A percentile compares a stretch with the other conserved stretches of the same genome.
Evolutionary conservation across 1,140 invertebrate genomes (phyloP).

Genomic region (Eubasilissa regina): DNA sequence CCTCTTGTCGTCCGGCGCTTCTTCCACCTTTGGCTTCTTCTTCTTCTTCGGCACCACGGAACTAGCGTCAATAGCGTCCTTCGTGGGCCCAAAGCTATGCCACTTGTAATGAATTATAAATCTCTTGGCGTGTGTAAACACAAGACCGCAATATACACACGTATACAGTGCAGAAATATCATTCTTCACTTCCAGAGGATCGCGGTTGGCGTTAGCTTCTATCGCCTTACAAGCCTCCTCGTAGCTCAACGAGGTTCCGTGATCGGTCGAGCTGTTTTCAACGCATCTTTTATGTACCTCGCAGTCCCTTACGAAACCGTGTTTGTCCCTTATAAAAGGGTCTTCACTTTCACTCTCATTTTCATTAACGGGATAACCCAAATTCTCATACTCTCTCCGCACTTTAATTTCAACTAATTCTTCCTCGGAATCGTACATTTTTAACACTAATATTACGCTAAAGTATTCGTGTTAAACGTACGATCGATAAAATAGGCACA

Average conservation of each 20-base stretch:
- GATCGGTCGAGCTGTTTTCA: background rate
- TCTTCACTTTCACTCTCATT: constrained; percentile 37
- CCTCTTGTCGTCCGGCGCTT: constrained; percentile 43
- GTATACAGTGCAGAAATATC: constrained; percentile 57
- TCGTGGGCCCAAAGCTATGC: constrained; percentile 66
- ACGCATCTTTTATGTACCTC: background rate
- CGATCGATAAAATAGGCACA: too few species aligned
- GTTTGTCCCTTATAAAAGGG: constrained; percentile 34
- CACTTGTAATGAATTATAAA: constrained; percentile 68
- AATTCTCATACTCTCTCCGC: constrained; percentile 45
- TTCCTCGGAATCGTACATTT: constrained; percentile 36
- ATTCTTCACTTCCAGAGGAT: constrained; percentile 21
- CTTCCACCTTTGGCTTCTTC: constrained; percentile 47
- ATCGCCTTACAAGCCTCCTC: constrained; percentile 23
- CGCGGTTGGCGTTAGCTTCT: background rate
- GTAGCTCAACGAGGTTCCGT: constrained; percentile 31
- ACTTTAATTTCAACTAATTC: constrained; percentile 33
- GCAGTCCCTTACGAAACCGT: constrained; percentile 19
- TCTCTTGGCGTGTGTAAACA: constrained; percentile 66
- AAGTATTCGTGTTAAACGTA: too few species aligned
- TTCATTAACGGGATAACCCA: constrained; percentile 31
- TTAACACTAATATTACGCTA: background rate
- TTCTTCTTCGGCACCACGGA: constrained; percentile 61
- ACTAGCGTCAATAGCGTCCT: constrained; percentile 59
- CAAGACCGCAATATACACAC: constrained; percentile 64